Evolutionary conservation across 2,797 vertebrate species (phyloP).

Genomic region (Myoxocephalus aenaeus): DNA sequence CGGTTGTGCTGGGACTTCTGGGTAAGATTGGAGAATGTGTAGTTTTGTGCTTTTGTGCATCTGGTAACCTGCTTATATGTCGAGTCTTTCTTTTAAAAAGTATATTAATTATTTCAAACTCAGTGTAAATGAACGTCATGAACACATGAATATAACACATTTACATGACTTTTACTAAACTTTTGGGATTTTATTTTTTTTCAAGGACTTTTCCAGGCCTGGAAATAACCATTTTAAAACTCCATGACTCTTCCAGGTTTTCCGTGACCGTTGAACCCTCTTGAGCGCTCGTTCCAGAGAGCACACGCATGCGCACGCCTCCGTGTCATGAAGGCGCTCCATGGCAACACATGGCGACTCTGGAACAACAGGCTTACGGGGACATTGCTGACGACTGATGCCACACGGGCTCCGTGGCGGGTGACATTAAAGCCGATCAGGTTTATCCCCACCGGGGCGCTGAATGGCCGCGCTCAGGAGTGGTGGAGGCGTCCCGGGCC

Average conservation of each 20-base stretch:
- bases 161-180: no score
- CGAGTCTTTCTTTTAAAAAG: no score
- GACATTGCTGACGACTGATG: slow-evolving; percentile 79
- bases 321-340: slow-evolving; percentile 54
- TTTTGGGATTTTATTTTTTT: no score
- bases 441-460: slow-evolving; percentile 77
- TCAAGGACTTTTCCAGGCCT: no score
- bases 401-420: slow-evolving; percentile 71
- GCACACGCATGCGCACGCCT: background rate
- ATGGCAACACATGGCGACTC: slow-evolving; percentile 75
- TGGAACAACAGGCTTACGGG: slow-evolving; percentile 71
- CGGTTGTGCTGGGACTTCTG: background rate
- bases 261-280: no score
- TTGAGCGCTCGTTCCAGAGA: slow-evolving; percentile 7
- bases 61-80: background rate
- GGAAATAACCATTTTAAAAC: no score
- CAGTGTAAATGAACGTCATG: no score
- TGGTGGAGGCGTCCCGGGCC: slow-evolving; percentile 71
- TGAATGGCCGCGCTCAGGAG: slow-evolving; percentile 76
- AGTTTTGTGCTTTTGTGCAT: background rate
- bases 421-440: slow-evolving; percentile 81
- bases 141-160: no score
- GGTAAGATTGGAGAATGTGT: background rate
- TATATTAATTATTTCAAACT: no score
- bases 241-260: no score